A percentile compares a stretch with the other conserved stretches of the same genome.
These are phyloP conservation scores for Pammene fasciana DNA, from an alignment of 2,888 invertebrate species.

Conservation along the genomic window DNA sequence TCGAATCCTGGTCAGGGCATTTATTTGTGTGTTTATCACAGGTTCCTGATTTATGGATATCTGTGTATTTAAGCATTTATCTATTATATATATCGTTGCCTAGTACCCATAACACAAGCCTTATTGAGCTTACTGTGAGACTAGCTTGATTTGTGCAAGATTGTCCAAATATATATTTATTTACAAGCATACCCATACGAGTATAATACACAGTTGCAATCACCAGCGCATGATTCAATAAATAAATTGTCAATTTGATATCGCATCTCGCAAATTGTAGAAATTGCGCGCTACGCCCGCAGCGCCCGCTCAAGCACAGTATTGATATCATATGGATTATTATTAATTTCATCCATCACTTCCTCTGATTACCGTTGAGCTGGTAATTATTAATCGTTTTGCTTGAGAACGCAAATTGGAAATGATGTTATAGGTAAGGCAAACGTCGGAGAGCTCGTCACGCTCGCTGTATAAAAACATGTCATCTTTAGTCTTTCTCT, in stretches of 20 bases:
- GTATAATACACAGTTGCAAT: background rate
- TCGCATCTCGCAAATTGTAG: conserved; percentile 23
- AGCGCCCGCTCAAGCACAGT: conserved; percentile 25
- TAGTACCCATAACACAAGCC: no score
- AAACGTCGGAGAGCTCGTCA: no score
- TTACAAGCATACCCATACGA: background rate
- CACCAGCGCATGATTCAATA: background rate
- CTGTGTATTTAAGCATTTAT: no score
- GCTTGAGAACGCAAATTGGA: conserved; percentile 8
- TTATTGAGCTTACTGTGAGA: no score
- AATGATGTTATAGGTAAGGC: background rate
- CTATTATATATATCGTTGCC: no score
- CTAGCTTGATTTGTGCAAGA: no score
- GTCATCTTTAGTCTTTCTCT: no score
- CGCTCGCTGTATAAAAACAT: no score
- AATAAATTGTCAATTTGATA: conserved; percentile 29
- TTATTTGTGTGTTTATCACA: no score
- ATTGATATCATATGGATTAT: conserved; percentile 33
- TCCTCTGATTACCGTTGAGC: conserved; percentile 16
- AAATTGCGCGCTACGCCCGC: conserved; percentile 11
- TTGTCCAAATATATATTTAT: no score
- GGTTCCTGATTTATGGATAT: no score
- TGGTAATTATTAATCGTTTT: conserved; percentile 28
- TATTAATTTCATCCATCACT: conserved; percentile 33
- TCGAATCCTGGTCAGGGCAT: no score